Conservation (phyloP, 1,140 invertebrate species). For the Pseudomyrmex sp. region DNA sequence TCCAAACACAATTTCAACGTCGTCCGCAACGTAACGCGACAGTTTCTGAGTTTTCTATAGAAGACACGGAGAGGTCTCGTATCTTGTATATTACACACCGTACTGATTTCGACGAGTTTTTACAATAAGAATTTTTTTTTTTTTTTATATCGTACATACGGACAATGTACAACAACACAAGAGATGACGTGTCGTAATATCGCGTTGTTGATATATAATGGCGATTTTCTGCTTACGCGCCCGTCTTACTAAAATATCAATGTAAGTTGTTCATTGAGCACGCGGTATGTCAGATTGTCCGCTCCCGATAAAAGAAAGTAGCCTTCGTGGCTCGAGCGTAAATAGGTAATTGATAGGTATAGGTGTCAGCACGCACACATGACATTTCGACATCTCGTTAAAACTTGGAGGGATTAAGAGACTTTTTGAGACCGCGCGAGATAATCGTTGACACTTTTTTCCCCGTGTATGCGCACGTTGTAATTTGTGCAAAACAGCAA, state of each 20-base stretch:
- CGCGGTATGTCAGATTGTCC: constrained; percentile 68
- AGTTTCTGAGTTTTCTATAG: no score
- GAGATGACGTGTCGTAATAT: constrained; percentile 20
- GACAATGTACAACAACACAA: not conserved
- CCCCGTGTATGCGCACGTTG: not conserved
- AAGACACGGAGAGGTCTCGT: not conserved
- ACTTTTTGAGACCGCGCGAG: not conserved
- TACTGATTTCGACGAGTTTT: not conserved
- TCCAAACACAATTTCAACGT: constrained; percentile 66
- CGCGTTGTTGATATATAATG: constrained; percentile 20
- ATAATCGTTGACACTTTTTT: constrained; percentile 29
- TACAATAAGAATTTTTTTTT: not conserved
- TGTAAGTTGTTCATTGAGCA: constrained; percentile 71
- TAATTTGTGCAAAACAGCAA: not conserved
- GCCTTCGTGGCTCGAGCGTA: constrained; percentile 54
- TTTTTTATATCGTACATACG: not conserved
- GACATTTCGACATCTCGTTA: constrained; percentile 65
- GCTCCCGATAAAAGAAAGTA: constrained; percentile 47
- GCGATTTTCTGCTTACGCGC: constrained; percentile 62
- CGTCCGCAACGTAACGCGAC: not conserved
- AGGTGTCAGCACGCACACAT: constrained; percentile 48
- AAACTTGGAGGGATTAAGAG: constrained; percentile 45
- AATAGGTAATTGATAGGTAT: constrained; percentile 58
- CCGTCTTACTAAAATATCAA: constrained; percentile 69
- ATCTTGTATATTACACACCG: not conserved